A percentile compares a stretch with the other conserved stretches of the same genome.
Evolutionary conservation across 2,888 invertebrate species (phyloP).

Genomic region (Thumatha senex): DNA sequence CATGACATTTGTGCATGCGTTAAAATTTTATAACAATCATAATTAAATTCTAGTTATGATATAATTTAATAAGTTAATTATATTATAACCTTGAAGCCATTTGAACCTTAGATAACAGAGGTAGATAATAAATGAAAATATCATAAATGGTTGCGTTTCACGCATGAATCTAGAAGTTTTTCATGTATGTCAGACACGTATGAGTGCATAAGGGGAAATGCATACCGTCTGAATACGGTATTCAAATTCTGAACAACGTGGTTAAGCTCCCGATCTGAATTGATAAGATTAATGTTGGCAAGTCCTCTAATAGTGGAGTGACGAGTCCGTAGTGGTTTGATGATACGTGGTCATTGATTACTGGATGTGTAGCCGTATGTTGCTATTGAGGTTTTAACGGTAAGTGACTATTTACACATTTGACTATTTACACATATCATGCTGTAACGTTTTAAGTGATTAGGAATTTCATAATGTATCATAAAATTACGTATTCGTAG

Average conservation of each 20-base stretch:
- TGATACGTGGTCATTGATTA: conserved; percentile 51
- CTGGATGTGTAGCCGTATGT: conserved; percentile 28
- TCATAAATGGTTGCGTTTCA: conserved; percentile 21
- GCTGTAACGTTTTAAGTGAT: no score
- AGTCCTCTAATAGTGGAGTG: conserved; percentile 50
- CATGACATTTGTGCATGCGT: no score
- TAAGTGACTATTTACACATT: background rate
- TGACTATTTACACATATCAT: background rate
- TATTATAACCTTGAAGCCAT: no score
- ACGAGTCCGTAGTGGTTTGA: conserved; percentile 44
- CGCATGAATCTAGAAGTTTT: conserved; percentile 14
- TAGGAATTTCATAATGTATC: no score
- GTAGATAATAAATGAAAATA: background rate
- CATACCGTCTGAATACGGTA: conserved; percentile 48
- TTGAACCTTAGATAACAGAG: no score
- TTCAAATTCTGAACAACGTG: conserved; percentile 65
- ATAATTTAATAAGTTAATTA: no score
- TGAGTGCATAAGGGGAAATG: conserved; percentile 34
- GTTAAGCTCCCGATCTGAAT: conserved; percentile 61
- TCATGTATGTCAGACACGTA: conserved; percentile 35
- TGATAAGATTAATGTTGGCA: conserved; percentile 68
- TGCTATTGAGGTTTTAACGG: conserved; percentile 14
- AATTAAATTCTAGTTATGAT: no score
- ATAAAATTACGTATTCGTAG: no score
- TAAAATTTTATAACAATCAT: no score